These are phyloP conservation scores for fruit fly (Drosophila melanogaster) DNA, from an alignment of 1,140 invertebrate species.

Conservation along the genomic window DNA sequence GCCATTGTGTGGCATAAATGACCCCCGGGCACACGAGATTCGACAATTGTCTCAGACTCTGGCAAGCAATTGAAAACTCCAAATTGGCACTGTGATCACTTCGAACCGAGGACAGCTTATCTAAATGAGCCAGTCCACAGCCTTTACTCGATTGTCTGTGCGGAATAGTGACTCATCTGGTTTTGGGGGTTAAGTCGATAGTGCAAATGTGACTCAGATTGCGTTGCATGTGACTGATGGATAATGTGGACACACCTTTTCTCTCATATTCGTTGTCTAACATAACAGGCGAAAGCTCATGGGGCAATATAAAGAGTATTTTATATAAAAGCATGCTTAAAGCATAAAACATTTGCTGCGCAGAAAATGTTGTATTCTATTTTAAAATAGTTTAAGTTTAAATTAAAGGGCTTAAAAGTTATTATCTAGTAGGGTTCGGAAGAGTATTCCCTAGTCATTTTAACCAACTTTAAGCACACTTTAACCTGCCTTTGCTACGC, in stretches of 20 bases:
- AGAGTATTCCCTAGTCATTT: constrained; percentile 28
- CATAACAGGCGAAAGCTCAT: background rate
- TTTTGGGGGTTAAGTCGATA: constrained; percentile 29
- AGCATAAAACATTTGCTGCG: background rate
- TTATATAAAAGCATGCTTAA: background rate
- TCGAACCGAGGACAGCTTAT: constrained; percentile 22
- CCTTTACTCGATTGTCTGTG: constrained; percentile 4
- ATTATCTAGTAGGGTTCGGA: background rate
- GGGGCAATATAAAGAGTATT: background rate
- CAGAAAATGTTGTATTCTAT: no score
- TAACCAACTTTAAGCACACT: background rate
- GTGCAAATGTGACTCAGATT: constrained; percentile 41
- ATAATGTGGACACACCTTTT: constrained; percentile 23
- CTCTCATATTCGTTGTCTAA: constrained; percentile 6
- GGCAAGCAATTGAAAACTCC: constrained; percentile 58
- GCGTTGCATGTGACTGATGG: constrained; percentile 26
- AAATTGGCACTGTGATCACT: constrained; percentile 44
- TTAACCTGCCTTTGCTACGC: background rate
- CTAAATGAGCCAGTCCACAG: constrained; percentile 13
- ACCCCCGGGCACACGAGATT: constrained; percentile 53
- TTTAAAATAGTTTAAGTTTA: no score
- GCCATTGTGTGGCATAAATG: constrained; percentile 73
- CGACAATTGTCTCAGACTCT: constrained; percentile 35
- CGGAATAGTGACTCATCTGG: constrained; percentile 19
- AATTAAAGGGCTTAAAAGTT: no score